Conservation (phyloP, 2,113 vertebrate genomes). For the Phocoena sinus region DNA sequence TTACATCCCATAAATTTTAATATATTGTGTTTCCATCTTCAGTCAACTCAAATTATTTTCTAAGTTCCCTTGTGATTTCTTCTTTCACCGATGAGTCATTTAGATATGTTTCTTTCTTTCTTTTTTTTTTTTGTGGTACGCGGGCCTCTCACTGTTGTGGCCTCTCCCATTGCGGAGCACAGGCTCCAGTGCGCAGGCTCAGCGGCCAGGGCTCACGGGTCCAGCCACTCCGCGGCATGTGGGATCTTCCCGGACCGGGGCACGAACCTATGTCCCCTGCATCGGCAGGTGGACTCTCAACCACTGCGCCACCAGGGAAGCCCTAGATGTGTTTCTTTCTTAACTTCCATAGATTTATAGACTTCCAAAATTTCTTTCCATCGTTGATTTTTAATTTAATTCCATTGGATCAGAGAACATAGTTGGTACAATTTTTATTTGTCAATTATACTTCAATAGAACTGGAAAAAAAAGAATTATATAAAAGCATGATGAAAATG, state of each 20-base stretch:
- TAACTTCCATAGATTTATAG: neutral
- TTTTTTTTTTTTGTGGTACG: too few species aligned
- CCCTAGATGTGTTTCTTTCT: neutral
- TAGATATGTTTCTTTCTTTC: neutral
- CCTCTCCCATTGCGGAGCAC: too few species aligned
- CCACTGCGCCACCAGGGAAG: too few species aligned
- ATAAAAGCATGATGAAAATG: neutral
- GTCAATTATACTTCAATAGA: neutral
- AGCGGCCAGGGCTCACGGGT: too few species aligned
- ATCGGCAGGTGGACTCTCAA: too few species aligned
- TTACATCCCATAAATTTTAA: neutral
- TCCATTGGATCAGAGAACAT: neutral
- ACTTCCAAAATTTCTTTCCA: neutral
- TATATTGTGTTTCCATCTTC: neutral
- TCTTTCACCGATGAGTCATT: neutral
- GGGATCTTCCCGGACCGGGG: too few species aligned
- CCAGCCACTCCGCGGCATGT: too few species aligned
- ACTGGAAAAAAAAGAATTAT: neutral
- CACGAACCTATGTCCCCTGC: too few species aligned
- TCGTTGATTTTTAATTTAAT: neutral
- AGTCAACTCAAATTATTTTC: neutral
- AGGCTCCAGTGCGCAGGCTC: too few species aligned
- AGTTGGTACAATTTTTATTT: neutral
- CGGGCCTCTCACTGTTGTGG: too few species aligned
- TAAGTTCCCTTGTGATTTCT: neutral